Evolutionary conservation across 92 coral and sea anemone species (phyloP).

Genomic region (Epizoanthus illoricatus): DNA sequence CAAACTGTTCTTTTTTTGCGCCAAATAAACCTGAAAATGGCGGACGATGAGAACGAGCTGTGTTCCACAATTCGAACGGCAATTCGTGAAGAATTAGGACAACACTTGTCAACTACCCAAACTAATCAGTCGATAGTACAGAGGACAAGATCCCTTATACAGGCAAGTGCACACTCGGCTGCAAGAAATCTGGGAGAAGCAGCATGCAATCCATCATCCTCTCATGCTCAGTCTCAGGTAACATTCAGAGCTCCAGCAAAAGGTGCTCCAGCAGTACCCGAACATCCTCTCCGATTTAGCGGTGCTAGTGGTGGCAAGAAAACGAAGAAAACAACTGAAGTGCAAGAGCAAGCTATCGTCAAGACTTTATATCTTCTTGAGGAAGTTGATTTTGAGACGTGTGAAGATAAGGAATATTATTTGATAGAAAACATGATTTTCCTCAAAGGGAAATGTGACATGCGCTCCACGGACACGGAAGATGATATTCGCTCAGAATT

Average conservation of each 20-base stretch:
- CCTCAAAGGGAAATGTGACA: conserved; percentile 36
- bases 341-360: conserved; percentile 1
- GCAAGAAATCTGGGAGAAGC: neutral
- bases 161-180: conserved; percentile 33
- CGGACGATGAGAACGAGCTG: too few relatives aligned
- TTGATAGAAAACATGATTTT: conserved; percentile 11
- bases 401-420: neutral
- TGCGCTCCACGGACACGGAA: conserved; percentile 29
- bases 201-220: too few relatives aligned
- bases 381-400: neutral
- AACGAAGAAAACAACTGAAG: conserved; percentile 1
- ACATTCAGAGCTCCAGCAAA: neutral
- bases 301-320: neutral
- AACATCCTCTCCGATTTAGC: conserved; percentile 36
- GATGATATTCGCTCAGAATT: conserved; percentile 31
- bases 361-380: conserved; percentile 33
- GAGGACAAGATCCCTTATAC: conserved; percentile 7
- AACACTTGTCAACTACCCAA: neutral
- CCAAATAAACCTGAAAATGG: too few relatives aligned
- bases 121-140: conserved; percentile 1
- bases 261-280: conserved; percentile 14
- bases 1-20: too few relatives aligned
- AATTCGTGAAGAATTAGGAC: conserved; percentile 13
- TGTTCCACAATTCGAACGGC: too few relatives aligned
- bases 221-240: neutral